These are phyloP conservation scores for Isurus oxyrinchus DNA, from an alignment of 2,113 vertebrate species.

Conservation along the genomic window DNA sequence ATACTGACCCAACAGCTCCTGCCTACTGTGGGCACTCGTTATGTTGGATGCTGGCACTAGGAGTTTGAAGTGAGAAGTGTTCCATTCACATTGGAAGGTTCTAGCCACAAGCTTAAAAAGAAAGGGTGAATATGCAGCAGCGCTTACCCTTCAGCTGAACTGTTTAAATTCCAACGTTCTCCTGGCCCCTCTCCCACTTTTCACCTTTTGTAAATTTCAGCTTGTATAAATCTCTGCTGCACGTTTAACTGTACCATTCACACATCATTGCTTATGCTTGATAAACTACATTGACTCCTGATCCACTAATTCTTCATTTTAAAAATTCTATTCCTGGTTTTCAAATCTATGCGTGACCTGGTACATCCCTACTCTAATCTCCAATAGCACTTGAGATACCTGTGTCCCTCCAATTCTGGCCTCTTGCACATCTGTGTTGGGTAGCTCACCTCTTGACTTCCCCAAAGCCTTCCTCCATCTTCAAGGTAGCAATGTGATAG, in stretches of 20 bases:
- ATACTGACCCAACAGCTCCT: background rate
- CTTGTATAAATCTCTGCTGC: background rate
- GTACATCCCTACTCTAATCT: background rate
- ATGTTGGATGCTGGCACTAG: too few relatives aligned
- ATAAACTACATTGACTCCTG: background rate
- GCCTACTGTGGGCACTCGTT: background rate
- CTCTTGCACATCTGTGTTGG: too few relatives aligned
- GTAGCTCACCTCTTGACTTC: too few relatives aligned
- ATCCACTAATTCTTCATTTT: background rate
- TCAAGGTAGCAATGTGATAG: too few relatives aligned
- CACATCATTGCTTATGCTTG: background rate
- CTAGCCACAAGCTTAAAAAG: background rate
- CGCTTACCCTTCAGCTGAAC: too few relatives aligned
- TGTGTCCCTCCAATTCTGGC: too few relatives aligned
- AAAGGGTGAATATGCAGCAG: background rate
- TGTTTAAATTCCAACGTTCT: background rate
- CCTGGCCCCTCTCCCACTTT: background rate
- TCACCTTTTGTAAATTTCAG: background rate
- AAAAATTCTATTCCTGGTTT: background rate
- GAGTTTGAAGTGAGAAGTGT: background rate
- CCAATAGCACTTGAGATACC: too few relatives aligned
- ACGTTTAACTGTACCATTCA: background rate
- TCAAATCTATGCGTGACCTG: background rate
- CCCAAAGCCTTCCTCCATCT: too few relatives aligned
- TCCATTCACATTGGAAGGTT: background rate